A percentile compares a stretch with the other conserved stretches of the same genome.
phyloP scores from a whole-genome alignment of 1,140 invertebrate species.

The Lucilia cuprina region DNA sequence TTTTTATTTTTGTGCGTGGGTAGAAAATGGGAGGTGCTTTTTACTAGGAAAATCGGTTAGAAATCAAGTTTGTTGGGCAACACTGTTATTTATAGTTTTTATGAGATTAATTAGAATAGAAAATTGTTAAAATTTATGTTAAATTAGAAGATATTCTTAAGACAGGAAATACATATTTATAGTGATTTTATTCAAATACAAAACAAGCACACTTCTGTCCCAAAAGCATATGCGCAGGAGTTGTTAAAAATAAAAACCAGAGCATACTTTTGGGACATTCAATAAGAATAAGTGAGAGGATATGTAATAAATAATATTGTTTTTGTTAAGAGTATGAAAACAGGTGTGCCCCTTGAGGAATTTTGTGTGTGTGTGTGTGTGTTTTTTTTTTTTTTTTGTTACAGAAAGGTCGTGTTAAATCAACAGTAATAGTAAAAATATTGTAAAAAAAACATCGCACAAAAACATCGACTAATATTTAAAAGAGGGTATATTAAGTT shows the following conservation, averaged over 20 bases:
- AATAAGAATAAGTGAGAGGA: neutral
- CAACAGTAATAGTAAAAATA: neutral
- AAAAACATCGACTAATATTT: neutral
- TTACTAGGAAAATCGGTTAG: neutral
- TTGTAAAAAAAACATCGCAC: neutral
- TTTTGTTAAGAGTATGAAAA: neutral
- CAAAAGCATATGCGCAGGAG: neutral
- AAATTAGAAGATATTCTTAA: no score
- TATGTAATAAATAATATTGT: neutral
- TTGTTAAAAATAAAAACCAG: neutral
- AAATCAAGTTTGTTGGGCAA: no score
- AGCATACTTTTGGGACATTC: neutral
- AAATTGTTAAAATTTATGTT: no score
- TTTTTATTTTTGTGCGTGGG: neutral
- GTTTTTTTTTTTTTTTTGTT: neutral
- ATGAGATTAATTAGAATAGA: no score
- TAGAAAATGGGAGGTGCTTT: neutral
- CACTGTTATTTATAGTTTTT: no score
- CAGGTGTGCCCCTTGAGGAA: constrained; percentile 9
- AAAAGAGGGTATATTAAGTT: constrained; percentile 39
- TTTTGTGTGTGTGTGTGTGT: no score
- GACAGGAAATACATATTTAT: neutral
- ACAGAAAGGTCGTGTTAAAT: neutral
- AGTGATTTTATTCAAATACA: no score
- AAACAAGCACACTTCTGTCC: neutral